Conservation (phyloP, 2,113 vertebrate genomes). For the Hemichromis elongatus region DNA sequence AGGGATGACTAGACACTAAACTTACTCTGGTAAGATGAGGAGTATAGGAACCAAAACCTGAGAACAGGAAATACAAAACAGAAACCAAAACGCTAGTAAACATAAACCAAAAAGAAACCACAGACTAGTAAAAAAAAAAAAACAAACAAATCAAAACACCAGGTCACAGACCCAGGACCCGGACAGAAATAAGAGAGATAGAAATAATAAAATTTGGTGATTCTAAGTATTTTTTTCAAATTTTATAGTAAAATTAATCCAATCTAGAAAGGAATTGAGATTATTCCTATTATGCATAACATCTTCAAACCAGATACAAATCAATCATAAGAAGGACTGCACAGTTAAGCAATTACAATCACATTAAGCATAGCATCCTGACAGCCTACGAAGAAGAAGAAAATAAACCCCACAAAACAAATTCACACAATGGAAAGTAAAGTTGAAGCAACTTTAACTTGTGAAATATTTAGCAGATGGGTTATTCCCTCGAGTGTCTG, state of each 20-base stretch:
- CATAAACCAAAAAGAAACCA: too few relatives aligned
- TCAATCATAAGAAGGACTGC: background rate
- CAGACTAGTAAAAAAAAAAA: too few relatives aligned
- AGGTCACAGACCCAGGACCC: too few relatives aligned
- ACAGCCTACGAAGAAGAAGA: background rate
- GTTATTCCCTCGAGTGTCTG: conserved; percentile 46
- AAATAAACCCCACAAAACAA: background rate
- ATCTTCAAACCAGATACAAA: background rate
- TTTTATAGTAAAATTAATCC: background rate
- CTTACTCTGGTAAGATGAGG: too few relatives aligned
- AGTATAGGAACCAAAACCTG: too few relatives aligned
- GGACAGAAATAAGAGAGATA: too few relatives aligned
- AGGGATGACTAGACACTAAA: too few relatives aligned
- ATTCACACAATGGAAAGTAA: background rate
- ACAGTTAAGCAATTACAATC: background rate
- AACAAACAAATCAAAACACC: too few relatives aligned
- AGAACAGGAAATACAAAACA: too few relatives aligned
- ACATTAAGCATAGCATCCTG: background rate
- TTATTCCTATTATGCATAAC: background rate
- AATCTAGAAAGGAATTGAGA: background rate
- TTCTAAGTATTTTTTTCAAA: too few relatives aligned
- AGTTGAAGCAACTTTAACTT: conserved; percentile 12
- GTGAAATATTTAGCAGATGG: conserved; percentile 41
- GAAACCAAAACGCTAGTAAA: too few relatives aligned
- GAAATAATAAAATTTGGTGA: too few relatives aligned